These are phyloP conservation scores for Aphelenchoides fujianensis DNA, from an alignment of 1,140 invertebrate species.

Conservation along the genomic window DNA sequence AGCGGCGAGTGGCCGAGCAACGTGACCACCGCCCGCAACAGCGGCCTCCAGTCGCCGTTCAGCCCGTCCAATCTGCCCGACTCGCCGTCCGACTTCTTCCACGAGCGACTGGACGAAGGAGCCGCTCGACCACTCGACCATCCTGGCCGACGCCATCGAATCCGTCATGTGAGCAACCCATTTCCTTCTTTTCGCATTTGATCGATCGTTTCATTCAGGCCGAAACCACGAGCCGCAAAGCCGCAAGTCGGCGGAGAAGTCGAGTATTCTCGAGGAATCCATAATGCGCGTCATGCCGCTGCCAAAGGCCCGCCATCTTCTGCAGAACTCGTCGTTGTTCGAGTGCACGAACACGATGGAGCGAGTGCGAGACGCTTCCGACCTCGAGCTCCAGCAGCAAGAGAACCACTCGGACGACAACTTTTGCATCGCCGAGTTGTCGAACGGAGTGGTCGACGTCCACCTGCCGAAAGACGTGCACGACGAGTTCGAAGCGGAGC, in stretches of 20 bases:
- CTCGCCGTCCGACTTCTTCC: conserved; percentile 6
- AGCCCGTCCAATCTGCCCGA: conserved; percentile 17
- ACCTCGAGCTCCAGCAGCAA: conserved; percentile 15
- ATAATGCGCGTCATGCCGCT: conserved; percentile 5
- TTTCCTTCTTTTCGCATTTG: too few species aligned
- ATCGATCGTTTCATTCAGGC: too few species aligned
- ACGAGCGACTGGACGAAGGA: background rate
- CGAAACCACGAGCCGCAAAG: background rate
- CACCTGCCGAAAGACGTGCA: conserved; percentile 17
- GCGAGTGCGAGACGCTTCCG: conserved; percentile 14
- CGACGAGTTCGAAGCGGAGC: conserved; percentile 19
- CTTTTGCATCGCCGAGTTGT: conserved; percentile 9
- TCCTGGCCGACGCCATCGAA: conserved; percentile 8
- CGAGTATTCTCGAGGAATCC: conserved; percentile 11
- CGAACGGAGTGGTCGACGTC: too few species aligned
- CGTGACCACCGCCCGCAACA: conserved; percentile 20
- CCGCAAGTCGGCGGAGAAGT: background rate
- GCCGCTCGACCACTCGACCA: conserved; percentile 7
- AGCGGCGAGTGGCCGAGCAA: conserved; percentile 17
- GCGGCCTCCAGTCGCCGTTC: conserved; percentile 12
- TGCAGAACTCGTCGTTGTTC: background rate
- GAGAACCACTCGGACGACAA: conserved; percentile 19
- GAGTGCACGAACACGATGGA: conserved; percentile 2
- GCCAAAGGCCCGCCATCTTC: background rate
- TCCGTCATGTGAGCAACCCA: too few species aligned